These are phyloP conservation scores for Cephus pulcher DNA, from an alignment of 2,888 invertebrate species.

Conservation along the genomic window DNA sequence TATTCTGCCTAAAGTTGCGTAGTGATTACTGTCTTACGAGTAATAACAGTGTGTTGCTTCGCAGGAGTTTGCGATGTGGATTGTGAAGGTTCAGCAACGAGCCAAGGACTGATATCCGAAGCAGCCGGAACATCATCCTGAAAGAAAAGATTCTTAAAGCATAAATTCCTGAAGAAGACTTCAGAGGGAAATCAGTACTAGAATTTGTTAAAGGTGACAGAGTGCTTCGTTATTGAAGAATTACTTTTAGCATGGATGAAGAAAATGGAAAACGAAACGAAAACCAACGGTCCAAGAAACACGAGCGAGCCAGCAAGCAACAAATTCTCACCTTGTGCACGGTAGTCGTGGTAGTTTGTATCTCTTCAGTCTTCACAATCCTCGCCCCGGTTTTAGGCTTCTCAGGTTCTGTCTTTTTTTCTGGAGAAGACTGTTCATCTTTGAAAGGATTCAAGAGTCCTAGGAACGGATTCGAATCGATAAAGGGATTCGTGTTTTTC, in stretches of 20 bases:
- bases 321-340: conserved; percentile 55
- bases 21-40: conserved; percentile 88
- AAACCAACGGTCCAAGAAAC: not conserved
- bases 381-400: conserved; percentile 47
- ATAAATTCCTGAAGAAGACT: not conserved
- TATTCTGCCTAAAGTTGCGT: conserved; percentile 75
- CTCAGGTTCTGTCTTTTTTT: conserved; percentile 26
- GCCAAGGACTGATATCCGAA: conserved; percentile 75
- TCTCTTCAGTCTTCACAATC: conserved; percentile 59
- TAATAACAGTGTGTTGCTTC: conserved; percentile 76
- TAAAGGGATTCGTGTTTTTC: conserved; percentile 67
- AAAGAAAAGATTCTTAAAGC: conserved; percentile 53
- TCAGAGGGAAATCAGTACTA: not conserved
- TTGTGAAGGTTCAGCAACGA: conserved; percentile 76
- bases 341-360: conserved; percentile 52
- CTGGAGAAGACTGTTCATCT: conserved; percentile 41
- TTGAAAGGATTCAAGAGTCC: conserved; percentile 64
- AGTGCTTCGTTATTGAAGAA: no score
- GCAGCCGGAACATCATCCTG: conserved; percentile 69
- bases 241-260: not conserved
- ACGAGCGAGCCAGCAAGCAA: conserved; percentile 34
- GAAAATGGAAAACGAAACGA: not conserved
- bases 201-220: not conserved
- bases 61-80: conserved; percentile 71
- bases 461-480: conserved; percentile 65